Base-by-base conservation (phyloP, 2,113 vertebrate species). In the Python bivittatus region DNA sequence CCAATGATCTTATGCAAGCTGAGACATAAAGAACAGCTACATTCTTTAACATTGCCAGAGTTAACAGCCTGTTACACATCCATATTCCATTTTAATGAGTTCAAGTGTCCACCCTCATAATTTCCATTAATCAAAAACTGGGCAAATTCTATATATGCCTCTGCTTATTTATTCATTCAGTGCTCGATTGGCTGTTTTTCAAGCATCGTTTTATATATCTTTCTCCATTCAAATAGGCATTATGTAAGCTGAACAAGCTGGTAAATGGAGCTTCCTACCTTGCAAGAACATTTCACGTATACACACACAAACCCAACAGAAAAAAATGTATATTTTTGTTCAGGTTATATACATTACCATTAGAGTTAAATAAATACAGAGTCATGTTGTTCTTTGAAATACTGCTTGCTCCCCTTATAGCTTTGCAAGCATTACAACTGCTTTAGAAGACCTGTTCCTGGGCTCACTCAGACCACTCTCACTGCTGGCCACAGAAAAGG, bases 21-120 rank as follows among this genome's bases (percentile, higher is more conserved):
- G 25, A 92, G 61, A 22, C 0, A 0, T 42, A 92, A 89, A 91
- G 83, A 88, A 48, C 17, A 86, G 89, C 1, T 0, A 1, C 58
- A 86, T 89, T 48, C 11, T 52, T 93, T 92, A 94, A 90, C 92
- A 85, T 88, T 95, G 92, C 90, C 94, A 64, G n/a, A 57, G 53
- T 0, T 0, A 22, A 12, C 86, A 93, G 91, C 90, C 94, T 96
- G 91, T 56, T 90, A 2, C 88, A 56, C 6, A 33, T 17, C 88
- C 60, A 88, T n/a, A 42, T 42, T 64, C 88, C 84, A 61, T 86
- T 91, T 91, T 52, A 29, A 44, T 89, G 56, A 56, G 84, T 88
- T 95, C 60, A 84, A 91, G 25, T 5, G 22, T 42, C 88, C 54
- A 17, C 86, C 93, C 94, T 94, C 85, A 88, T 72, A 91, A 86